Conservation (phyloP, 2,797 vertebrate species). For the Bothrops alternatus region DNA sequence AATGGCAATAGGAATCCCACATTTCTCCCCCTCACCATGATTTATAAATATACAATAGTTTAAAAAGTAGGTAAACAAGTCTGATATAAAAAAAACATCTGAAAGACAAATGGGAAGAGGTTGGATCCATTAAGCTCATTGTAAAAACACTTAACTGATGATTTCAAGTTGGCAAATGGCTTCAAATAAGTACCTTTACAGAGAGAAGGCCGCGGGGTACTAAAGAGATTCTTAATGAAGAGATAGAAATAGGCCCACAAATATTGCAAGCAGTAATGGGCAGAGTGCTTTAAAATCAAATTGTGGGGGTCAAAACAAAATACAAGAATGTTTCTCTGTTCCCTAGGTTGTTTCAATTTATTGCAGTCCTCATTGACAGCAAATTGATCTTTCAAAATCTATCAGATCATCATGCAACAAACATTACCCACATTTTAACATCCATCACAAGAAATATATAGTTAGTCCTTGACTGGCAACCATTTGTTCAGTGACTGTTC, state of each 20-base stretch:
- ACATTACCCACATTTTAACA: neutral
- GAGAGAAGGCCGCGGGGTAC: neutral
- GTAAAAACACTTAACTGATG: conserved; percentile 33
- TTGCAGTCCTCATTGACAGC: neutral
- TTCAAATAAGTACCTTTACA: conserved; percentile 28
- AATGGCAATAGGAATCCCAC: neutral
- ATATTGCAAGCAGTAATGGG: conserved; percentile 1
- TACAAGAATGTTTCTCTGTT: neutral
- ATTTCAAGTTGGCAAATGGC: conserved; percentile 16
- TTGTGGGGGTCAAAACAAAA: neutral
- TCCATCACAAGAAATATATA: neutral
- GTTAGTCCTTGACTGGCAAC: neutral
- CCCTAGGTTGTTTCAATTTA: neutral
- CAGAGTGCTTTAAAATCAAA: conserved; percentile 13
- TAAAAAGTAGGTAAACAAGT: conserved; percentile 1
- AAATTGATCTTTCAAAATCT: neutral
- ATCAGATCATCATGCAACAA: neutral
- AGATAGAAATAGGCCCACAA: neutral
- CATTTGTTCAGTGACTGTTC: neutral
- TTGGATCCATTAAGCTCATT: conserved; percentile 26
- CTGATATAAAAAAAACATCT: neutral
- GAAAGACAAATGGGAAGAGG: neutral
- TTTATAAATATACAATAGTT: neutral
- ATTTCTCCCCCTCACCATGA: neutral
- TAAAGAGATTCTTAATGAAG: conserved; percentile 20